Conservation (phyloP, 2,888 invertebrate genomes). For the Aplocera efformata region DNA sequence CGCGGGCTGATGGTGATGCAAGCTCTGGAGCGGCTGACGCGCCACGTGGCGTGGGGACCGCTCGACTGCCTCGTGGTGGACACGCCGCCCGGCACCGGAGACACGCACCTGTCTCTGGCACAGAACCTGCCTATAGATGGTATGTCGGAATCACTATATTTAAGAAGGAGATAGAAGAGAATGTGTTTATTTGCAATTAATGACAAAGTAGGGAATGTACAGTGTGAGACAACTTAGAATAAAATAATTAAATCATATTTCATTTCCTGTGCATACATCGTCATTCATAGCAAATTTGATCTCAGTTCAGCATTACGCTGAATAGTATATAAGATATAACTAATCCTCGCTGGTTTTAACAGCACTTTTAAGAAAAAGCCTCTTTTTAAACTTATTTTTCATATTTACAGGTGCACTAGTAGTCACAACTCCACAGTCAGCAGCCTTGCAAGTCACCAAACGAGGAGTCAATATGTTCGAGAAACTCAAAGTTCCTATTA, state of each 20-base stretch:
- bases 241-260: no score
- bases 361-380: no score
- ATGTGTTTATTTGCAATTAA: no score
- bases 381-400: no score
- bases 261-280: no score
- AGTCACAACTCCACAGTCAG: conserved; percentile 95
- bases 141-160: conserved; percentile 30
- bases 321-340: no score
- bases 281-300: no score
- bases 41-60: conserved; percentile 93
- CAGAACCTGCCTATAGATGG: conserved; percentile 94
- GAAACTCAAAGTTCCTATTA: conserved; percentile 89
- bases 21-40: conserved; percentile 90
- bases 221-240: no score
- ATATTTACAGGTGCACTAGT: conserved; percentile 86
- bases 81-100: conserved; percentile 98
- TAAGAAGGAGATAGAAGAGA: no score
- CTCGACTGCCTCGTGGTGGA: conserved; percentile 94
- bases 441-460: conserved; percentile 91
- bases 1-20: conserved; percentile 98
- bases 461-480: conserved; percentile 94
- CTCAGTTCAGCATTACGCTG: no score
- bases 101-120: conserved; percentile 93
- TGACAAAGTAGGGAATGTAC: background rate
- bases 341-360: no score